Evolutionary conservation across 2,797 vertebrate species (phyloP), one percentile per base, ranked within the genome.

Genomic region (Acrossocheilus wenchowensis): DNA sequence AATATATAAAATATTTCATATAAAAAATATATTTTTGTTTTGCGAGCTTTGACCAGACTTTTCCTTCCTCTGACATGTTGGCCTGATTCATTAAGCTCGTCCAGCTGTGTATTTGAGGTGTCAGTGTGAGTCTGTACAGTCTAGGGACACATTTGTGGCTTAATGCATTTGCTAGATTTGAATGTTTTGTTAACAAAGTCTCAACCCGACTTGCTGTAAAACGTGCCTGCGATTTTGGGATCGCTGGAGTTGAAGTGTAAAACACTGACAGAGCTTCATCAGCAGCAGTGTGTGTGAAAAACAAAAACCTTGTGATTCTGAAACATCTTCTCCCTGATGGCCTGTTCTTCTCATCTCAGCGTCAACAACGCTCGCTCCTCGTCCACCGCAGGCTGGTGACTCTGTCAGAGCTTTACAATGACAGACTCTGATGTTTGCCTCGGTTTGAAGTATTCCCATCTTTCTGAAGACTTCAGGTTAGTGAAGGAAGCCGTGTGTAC

Each of bases 221-320:
- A 82, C 23, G 2, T 60, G 11, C 17, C 41, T 74, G 71, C 3
- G 19, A 74, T 34, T 64, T 21, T 74, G n/a, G 17, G n/a, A 83
- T 48, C 64, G 19, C 81, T 48, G 39, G n/a, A 41, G 39, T 41
- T 41, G 39, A 41, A 39, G 39, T 39, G 39, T 39, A 39, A 39
- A 6, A 39, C 39, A 39, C 39, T 41, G 39, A 8, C 39, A 41
- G 39, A 14, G 50, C 9, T 62, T 74, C 5, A n/a, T 15, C 26
- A 62, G 15, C 3, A 10, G 4, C 52, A 60, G 71, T 23, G 52
- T n/a, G n/a, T 21, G 48, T 5, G 48, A 57, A 54, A 72, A 26
- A 57, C 30, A 78, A 78, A 66, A 77, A 78, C 11, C 75, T 57
- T 57, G 52, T n/a, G 34, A 57, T 48, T 39, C 10, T 71, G 66